These are phyloP conservation scores for Carollia perspicillata DNA, from an alignment of 2,113 vertebrate genomes.

Conservation along the genomic window DNA sequence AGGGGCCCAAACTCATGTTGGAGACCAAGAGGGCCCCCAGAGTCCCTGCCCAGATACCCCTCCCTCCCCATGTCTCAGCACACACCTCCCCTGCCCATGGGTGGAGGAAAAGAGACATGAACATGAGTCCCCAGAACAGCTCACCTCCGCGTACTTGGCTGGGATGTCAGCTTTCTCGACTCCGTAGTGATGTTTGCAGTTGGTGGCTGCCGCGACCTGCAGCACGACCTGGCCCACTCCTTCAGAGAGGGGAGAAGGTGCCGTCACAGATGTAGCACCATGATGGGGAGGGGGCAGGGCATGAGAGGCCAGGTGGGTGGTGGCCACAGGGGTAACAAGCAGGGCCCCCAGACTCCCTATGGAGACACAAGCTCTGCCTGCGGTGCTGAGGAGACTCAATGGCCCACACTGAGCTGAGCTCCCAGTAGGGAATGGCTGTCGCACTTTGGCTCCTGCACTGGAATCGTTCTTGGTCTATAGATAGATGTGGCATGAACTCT, in stretches of 20 bases:
- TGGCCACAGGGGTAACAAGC: not conserved
- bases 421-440: not conserved
- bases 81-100: not conserved
- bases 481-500: rapidly evolving
- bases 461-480: rapidly evolving
- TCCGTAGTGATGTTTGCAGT: slow-evolving; percentile 98
- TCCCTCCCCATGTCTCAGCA: not conserved
- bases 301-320: not conserved
- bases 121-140: not conserved
- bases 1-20: too few species aligned
- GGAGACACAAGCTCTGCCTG: not conserved
- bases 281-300: not conserved
- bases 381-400: not conserved
- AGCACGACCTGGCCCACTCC: slow-evolving; percentile 99
- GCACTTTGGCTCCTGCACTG: too few species aligned
- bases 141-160: slow-evolving; percentile 97
- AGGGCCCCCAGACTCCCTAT: not conserved
- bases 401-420: not conserved
- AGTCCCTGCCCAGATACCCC: not conserved
- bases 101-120: too few species aligned
- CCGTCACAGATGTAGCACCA: not conserved
- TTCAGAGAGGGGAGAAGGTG: slow-evolving; percentile 60
- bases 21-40: not conserved
- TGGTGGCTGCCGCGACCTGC: slow-evolving; percentile 97
- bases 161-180: slow-evolving; percentile 99